phyloP scores from a whole-genome alignment of 1,140 invertebrate species.

The Drosophila sulfurigaster region DNA sequence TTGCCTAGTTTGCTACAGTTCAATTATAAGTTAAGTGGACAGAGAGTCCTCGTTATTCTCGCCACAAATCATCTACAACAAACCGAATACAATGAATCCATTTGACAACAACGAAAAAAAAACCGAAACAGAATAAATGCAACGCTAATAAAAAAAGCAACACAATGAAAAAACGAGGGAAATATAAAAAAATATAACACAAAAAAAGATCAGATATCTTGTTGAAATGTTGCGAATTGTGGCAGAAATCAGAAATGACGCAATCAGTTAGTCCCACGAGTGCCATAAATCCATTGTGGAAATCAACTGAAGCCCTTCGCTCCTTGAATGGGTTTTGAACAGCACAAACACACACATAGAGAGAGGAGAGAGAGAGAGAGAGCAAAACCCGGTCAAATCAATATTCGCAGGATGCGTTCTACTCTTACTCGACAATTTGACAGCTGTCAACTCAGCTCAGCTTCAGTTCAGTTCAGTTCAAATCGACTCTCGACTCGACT shows the following conservation, averaged over 20 bases:
- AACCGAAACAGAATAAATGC: background rate
- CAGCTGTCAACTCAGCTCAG: constrained; percentile 14
- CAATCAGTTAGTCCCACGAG: constrained; percentile 71
- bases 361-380: too few relatives aligned
- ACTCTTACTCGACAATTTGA: constrained; percentile 30
- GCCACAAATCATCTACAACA: constrained; percentile 40
- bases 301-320: constrained; percentile 56
- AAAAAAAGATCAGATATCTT: constrained; percentile 29
- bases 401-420: constrained; percentile 40
- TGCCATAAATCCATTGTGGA: constrained; percentile 78
- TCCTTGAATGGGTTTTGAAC: background rate
- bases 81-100: constrained; percentile 23
- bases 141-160: background rate
- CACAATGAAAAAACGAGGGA: constrained; percentile 23
- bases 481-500: background rate
- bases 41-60: constrained; percentile 13
- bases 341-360: background rate
- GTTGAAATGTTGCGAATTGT: constrained; percentile 59
- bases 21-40: constrained; percentile 12
- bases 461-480: too few relatives aligned
- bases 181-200: constrained; percentile 1
- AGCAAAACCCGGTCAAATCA: constrained; percentile 51
- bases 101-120: constrained; percentile 34
- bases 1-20: constrained; percentile 10
- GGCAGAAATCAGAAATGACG: constrained; percentile 74